Evolutionary conservation across 2,113 vertebrate species (phyloP).

Genomic region (Zosterops lateralis): DNA sequence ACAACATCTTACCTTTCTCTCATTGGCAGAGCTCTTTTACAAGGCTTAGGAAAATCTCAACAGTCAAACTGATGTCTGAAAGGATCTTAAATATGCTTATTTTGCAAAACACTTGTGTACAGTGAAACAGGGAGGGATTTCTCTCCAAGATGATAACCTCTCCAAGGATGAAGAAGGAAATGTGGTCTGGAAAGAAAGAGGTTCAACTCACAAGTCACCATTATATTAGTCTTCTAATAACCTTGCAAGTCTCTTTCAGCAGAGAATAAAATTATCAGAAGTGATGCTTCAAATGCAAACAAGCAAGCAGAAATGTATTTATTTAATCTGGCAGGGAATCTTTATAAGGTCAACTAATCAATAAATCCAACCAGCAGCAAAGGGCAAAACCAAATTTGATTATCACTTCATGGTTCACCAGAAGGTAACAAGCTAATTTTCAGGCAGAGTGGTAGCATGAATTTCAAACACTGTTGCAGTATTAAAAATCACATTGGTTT

Average conservation of each 20-base stretch:
- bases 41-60: background rate
- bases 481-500: background rate
- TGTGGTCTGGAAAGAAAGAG: background rate
- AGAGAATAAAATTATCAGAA: background rate
- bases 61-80: background rate
- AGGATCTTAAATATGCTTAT: background rate
- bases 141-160: background rate
- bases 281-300: background rate
- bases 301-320: constrained; percentile 16
- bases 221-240: background rate
- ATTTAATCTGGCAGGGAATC: background rate
- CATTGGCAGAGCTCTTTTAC: background rate
- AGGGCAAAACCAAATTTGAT: constrained; percentile 20
- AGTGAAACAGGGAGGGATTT: background rate
- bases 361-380: constrained; percentile 19
- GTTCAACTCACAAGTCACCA: background rate
- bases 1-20: background rate
- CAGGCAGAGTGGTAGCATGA: background rate
- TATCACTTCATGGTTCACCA: background rate
- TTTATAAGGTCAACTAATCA: constrained; percentile 26
- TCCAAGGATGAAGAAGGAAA: background rate
- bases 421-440: constrained; percentile 23
- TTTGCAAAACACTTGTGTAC: background rate
- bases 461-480: background rate
- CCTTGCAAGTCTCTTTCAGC: background rate